phyloP scores from a whole-genome alignment of 92 coral and sea anemone species.

The Micromussa lordhowensis region DNA sequence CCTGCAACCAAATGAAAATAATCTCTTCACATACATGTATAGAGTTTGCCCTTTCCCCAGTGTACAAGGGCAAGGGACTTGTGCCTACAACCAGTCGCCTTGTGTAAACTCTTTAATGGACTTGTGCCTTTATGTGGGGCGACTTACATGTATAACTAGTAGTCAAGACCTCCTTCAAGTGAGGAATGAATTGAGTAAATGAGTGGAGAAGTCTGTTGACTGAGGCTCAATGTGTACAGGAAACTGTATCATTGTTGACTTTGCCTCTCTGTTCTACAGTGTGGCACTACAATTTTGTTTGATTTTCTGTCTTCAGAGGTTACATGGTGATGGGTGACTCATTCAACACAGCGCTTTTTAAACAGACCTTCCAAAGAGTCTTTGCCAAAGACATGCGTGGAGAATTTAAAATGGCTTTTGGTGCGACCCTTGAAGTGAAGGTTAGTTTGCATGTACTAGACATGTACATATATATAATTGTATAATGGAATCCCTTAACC shows the following conservation, averaged over 20 bases:
- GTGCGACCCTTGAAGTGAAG: conserved; percentile 96
- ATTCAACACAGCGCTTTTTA: conserved; percentile 97
- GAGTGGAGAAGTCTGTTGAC: not conserved
- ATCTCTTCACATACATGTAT: no score
- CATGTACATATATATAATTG: not conserved
- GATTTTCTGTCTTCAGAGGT: conserved; percentile 57
- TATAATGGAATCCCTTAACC: not conserved
- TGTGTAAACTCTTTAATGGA: no score
- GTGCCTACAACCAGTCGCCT: no score
- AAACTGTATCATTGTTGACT: not conserved
- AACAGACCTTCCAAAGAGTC: conserved; percentile 97
- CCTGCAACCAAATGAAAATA: no score
- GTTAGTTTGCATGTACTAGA: conserved; percentile 27
- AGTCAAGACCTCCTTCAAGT: not conserved
- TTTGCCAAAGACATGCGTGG: conserved; percentile 97
- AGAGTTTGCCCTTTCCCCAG: no score
- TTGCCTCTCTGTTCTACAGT: not conserved
- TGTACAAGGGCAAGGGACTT: no score
- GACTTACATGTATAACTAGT: no score
- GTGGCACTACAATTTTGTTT: not conserved
- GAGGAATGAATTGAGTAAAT: not conserved
- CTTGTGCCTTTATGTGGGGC: not conserved
- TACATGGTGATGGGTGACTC: conserved; percentile 99
- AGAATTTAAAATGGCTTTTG: conserved; percentile 97
- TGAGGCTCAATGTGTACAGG: not conserved